Evolutionary conservation across 1,140 invertebrate species (phyloP), one percentile per base, ranked within the genome.

Genomic region (Babylonia areolata): DNA sequence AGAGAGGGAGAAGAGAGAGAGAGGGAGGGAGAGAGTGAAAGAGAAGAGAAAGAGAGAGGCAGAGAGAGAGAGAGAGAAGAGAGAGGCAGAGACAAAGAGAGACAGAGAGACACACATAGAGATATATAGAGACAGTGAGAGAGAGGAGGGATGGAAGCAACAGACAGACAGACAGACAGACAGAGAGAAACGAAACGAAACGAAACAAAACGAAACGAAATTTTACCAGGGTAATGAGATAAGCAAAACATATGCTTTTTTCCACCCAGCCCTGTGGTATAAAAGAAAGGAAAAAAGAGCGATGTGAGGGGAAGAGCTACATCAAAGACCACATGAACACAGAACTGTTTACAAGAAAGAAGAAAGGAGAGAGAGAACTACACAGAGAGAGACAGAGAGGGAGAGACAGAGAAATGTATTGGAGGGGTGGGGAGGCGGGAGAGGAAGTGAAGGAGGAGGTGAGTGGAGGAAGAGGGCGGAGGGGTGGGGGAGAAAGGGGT

Each of bases 91-190:
- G 31, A 64, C 2, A 58, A 31, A 64, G 51, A 64, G 51, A 35
- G 39, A 17, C 23, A 77, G 39, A 77, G 73, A 77, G 39, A 40
- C 37, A 77, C 15, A 77, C 37, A 77, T 12, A 77, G 73, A 77
- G 33, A 73, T 17, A 73, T 1, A 73, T 3, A 35, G 33, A 37
- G 33, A 23, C 9, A 77, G 23, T 23, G 15, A 77, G 39, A 40
- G 15, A 77, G 39, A 40, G 37, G 40, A 23, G 40, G 37, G 40
- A 23, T 40, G 73, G 40, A 20, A 35, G 71, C 33, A 9, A 73
- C 20, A 73, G 33, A 37, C 9, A 33, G 33, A 73, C 20, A 73
- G 33, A 73, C 5, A 73, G 33, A 73, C 20, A 35, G 33, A 73
- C 3, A 15, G 2, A 73, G 11, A 35, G 33, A n/a, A n/a, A n/a